Conservation (phyloP, 2,797 vertebrate species). For the Pangasius larnaudii region DNA sequence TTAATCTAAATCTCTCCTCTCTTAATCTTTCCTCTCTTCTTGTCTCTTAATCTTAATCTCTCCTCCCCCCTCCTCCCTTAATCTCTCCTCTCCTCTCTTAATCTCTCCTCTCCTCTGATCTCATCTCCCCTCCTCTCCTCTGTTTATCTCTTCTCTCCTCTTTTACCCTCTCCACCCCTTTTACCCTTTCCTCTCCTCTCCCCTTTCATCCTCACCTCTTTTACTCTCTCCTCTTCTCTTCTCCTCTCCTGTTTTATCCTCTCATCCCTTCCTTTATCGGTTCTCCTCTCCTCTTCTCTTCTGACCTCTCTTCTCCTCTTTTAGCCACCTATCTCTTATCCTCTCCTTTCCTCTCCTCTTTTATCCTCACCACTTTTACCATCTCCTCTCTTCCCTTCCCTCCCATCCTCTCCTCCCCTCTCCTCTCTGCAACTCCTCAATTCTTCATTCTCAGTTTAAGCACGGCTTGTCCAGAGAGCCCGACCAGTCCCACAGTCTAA, state of each 20-base stretch:
- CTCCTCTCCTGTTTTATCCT: background rate
- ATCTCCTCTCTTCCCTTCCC: background rate
- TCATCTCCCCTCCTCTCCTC: background rate
- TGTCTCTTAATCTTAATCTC: background rate
- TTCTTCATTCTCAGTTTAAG: constrained; percentile 59
- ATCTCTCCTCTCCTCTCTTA: too few species aligned
- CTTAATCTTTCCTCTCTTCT: background rate
- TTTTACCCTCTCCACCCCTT: background rate
- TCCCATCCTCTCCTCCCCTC: background rate
- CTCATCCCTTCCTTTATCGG: background rate
- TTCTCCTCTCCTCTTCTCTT: background rate
- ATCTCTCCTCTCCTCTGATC: background rate
- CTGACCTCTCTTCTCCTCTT: background rate
- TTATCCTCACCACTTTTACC: constrained; percentile 27
- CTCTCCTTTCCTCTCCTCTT: background rate
- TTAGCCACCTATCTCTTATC: constrained; percentile 29
- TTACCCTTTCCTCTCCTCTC: background rate
- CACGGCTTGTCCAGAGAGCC: constrained; percentile 50
- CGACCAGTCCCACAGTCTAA: constrained; percentile 56
- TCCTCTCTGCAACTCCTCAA: background rate
- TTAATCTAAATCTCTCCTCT: too few species aligned
- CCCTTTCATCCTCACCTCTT: too few species aligned
- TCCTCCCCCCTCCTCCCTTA: too few species aligned
- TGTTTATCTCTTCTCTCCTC: background rate
- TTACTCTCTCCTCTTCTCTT: background rate